A percentile compares a stretch with the other conserved stretches of the same genome.
Conservation (phyloP, 2,797 vertebrate genomes). For the Parotocinclus haroldoi region DNA sequence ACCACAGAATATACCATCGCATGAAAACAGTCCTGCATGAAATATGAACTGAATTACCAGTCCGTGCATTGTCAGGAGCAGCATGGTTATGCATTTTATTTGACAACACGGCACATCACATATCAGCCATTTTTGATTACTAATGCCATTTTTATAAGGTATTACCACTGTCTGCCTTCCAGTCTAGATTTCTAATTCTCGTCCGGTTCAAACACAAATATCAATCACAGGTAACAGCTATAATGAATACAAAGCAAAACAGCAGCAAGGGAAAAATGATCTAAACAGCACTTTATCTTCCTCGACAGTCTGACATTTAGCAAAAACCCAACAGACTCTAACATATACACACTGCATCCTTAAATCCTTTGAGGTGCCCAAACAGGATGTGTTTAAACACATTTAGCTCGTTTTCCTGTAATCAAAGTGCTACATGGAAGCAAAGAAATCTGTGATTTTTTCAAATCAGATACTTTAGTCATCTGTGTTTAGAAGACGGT, state of each 20-base stretch:
- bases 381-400: constrained; percentile 33
- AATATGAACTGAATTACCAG: too few relatives aligned
- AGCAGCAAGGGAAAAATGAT: constrained; percentile 17
- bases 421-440: constrained; percentile 28
- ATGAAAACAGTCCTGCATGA: neutral
- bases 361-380: constrained; percentile 32
- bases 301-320: constrained; percentile 40
- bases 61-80: neutral
- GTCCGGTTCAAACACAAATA: constrained; percentile 25
- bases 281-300: constrained; percentile 47
- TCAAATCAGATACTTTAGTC: constrained; percentile 31
- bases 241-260: constrained; percentile 37
- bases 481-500: constrained; percentile 39
- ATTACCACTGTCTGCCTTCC: neutral
- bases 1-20: neutral
- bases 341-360: constrained; percentile 34
- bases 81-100: neutral
- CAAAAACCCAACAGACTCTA: constrained; percentile 33
- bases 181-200: constrained; percentile 4
- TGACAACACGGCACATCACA: constrained; percentile 1
- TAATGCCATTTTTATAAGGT: constrained; percentile 12
- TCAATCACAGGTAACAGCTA: constrained; percentile 24
- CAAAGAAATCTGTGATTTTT: constrained; percentile 32
- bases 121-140: constrained; percentile 9
- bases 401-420: constrained; percentile 24